Base-by-base conservation (phyloP, 2,888 invertebrate genomes). In the Ochropleura plecta region DNA sequence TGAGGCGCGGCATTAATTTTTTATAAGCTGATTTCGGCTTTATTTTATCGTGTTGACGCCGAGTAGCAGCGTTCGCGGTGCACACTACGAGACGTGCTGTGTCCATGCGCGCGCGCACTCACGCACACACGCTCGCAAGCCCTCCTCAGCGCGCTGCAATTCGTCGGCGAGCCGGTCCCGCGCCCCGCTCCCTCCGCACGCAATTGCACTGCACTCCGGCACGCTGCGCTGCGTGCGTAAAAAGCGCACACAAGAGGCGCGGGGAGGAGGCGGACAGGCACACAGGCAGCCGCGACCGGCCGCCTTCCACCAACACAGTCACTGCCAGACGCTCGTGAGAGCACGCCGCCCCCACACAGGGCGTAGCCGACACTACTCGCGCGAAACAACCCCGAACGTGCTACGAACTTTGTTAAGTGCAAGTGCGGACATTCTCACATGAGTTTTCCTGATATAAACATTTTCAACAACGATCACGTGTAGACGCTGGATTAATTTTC, bases 191-290 rank as follows among this genome's bases (percentile, higher is more conserved):
- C 89, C 92, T 90, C 94, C 95, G 94, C 94, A 93, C 95, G 95
- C 96, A 96, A 96, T 96, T 96, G 96, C 96, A 96, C 94, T 96
- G 96, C 96, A 95, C 95, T 95, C 94, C 86, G 91, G 91, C 91
- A 91, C 91, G 93, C 90, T 92, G 92, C 93, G 93, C 91, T 93
- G 93, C 93, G 94, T 95, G 96, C 96, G 96, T 96, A 96, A 96
- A 96, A 96, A 96, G 96, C 96, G 96, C 96, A 96, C 95, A 95
- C 95, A 92, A 93, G 94, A 93, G 92, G 94, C 76, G 95, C 91
- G 94, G 93, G 94, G 93, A 87, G 91, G 90, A 91, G 91, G 90
- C 86, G 92, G 91, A 90, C 71, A 77, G 78, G 71, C 76, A 77
- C 89, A 88, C 90, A 90, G 86, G 88, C 89, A 83, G 87, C 79